Evolutionary conservation across 2,888 invertebrate genomes (phyloP).

Genomic region (Bruchidius siliquastri): DNA sequence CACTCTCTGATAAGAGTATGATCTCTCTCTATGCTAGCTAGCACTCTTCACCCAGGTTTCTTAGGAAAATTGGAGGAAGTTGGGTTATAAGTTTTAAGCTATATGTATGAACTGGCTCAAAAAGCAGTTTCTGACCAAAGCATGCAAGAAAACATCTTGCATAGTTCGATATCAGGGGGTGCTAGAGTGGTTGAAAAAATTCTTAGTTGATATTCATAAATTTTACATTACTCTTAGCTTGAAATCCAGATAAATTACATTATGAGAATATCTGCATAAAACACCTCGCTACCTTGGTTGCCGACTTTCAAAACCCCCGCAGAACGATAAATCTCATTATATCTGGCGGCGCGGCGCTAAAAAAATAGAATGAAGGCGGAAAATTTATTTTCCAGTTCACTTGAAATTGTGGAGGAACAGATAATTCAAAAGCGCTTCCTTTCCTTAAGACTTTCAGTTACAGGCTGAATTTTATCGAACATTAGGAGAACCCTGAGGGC

Average conservation of each 20-base stretch:
- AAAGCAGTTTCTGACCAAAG: too few relatives aligned
- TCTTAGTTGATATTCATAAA: neutral
- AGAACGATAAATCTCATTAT: neutral
- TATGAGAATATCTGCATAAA: neutral
- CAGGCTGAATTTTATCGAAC: neutral
- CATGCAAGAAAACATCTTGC: too few relatives aligned
- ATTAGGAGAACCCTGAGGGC: neutral
- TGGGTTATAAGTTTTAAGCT: too few relatives aligned
- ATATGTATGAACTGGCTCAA: too few relatives aligned
- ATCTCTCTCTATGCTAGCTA: too few relatives aligned
- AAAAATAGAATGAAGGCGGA: neutral
- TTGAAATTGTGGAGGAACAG: neutral
- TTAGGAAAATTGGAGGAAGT: too few relatives aligned
- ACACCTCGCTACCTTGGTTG: neutral
- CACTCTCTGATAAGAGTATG: too few relatives aligned
- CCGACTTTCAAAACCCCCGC: neutral
- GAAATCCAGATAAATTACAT: neutral
- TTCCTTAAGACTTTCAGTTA: neutral
- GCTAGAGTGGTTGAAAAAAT: too few relatives aligned
- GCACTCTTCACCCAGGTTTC: too few relatives aligned
- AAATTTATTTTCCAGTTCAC: neutral
- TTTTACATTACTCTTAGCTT: neutral
- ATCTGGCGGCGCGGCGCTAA: neutral
- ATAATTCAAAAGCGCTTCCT: neutral
- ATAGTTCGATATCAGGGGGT: too few relatives aligned